phyloP scores from a whole-genome alignment of 2,888 invertebrate genomes.

The Caenorhabditis imperialis region DNA sequence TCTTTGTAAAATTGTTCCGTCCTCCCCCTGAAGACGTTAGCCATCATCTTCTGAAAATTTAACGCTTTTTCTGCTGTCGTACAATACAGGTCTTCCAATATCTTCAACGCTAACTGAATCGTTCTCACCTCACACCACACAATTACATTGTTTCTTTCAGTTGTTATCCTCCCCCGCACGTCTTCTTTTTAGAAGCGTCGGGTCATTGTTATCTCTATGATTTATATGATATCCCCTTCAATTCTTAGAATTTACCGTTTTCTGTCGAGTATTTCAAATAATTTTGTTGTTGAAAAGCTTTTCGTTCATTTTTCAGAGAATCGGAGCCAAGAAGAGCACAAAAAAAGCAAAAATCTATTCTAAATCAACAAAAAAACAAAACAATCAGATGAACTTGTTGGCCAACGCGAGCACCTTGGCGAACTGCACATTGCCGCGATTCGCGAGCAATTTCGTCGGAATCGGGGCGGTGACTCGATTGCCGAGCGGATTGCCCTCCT shows the following conservation, averaged over 20 bases:
- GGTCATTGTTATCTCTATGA: conserved; percentile 2
- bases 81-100: conserved; percentile 10
- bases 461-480: conserved; percentile 95
- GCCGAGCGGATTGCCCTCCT: conserved; percentile 89
- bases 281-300: not conserved
- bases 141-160: conserved; percentile 8
- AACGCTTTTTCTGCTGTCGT: not conserved
- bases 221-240: not conserved
- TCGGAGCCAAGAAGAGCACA: conserved; percentile 4
- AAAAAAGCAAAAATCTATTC: conserved; percentile 13
- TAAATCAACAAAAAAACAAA: conserved; percentile 2
- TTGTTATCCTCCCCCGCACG: too few species aligned
- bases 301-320: not conserved
- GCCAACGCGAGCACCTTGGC: conserved; percentile 78
- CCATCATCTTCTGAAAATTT: too few species aligned
- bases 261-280: not conserved
- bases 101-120: too few species aligned
- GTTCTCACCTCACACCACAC: conserved; percentile 27
- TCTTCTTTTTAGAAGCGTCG: too few species aligned
- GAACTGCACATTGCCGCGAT: conserved; percentile 68
- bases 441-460: conserved; percentile 82
- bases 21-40: too few species aligned
- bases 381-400: conserved; percentile 73
- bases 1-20: too few species aligned
- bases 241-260: not conserved